Evolutionary conservation across 1,140 invertebrate species (phyloP).

Genomic region (Melanaphis sacchari): DNA sequence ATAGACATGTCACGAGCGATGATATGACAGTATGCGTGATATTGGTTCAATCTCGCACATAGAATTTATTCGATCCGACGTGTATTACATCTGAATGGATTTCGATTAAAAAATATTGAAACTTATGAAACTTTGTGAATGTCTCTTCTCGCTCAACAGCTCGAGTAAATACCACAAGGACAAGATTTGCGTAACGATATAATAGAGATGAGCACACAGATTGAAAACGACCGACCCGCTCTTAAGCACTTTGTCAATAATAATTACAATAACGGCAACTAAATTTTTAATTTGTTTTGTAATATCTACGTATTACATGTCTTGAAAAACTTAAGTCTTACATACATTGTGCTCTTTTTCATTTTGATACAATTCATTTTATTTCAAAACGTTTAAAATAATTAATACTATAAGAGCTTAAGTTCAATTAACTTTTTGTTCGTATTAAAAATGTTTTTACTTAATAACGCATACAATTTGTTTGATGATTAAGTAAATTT

Average conservation of each 20-base stretch:
- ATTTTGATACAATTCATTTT: not conserved
- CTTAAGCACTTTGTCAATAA: constrained; percentile 6
- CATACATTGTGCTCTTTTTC: not conserved
- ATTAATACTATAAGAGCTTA: not conserved
- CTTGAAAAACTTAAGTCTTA: not conserved
- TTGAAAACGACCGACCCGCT: not conserved
- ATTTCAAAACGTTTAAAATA: not conserved
- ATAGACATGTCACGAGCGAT: not conserved
- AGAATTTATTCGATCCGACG: not conserved
- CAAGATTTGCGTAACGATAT: not conserved
- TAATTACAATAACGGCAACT: not conserved
- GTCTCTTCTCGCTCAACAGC: not conserved
- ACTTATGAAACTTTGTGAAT: not conserved
- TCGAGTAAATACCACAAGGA: not conserved
- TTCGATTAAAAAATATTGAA: constrained; percentile 17
- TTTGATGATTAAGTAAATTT: not conserved
- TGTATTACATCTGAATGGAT: not conserved
- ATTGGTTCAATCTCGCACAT: not conserved
- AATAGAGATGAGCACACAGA: not conserved
- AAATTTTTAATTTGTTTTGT: not conserved
- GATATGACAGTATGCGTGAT: not conserved
- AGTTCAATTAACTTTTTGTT: not conserved
- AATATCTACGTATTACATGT: not conserved
- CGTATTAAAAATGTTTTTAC: not conserved
- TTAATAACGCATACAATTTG: not conserved